Conservation (phyloP, 92 coral and sea anemone species). For the Palythoa grandiflora region DNA sequence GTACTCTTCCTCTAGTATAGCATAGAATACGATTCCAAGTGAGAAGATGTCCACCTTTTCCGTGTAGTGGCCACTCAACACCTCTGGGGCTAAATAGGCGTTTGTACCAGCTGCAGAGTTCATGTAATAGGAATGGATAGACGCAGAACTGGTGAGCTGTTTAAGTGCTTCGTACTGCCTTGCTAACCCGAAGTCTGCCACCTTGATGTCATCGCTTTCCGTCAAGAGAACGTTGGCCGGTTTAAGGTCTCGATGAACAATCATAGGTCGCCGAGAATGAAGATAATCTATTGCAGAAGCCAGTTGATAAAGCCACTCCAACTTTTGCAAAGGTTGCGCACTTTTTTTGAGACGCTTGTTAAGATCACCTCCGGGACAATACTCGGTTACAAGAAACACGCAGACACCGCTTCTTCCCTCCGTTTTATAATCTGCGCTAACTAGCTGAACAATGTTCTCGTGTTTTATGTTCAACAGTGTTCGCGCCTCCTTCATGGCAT, state of each 20-base stretch:
- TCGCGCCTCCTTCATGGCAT: background rate
- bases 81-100: background rate
- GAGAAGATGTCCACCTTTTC: too few relatives aligned
- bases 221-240: too few relatives aligned
- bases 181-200: too few relatives aligned
- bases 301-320: background rate
- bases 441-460: too few relatives aligned
- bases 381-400: slow-evolving; percentile 17
- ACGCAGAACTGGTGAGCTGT: background rate
- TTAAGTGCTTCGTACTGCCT: too few relatives aligned
- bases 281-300: background rate
- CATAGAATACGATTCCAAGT: too few relatives aligned
- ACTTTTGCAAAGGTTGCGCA: background rate
- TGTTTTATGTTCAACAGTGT: background rate
- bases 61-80: background rate
- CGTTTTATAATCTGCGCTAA: too few relatives aligned
- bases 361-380: background rate
- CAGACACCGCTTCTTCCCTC: background rate
- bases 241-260: too few relatives aligned
- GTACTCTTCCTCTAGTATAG: background rate
- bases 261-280: too few relatives aligned
- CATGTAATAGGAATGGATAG: background rate
- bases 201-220: too few relatives aligned
- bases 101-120: background rate
- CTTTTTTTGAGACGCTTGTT: background rate